Conservation (phyloP, 1,140 invertebrate genomes). For the Nephila pilipes region DNA sequence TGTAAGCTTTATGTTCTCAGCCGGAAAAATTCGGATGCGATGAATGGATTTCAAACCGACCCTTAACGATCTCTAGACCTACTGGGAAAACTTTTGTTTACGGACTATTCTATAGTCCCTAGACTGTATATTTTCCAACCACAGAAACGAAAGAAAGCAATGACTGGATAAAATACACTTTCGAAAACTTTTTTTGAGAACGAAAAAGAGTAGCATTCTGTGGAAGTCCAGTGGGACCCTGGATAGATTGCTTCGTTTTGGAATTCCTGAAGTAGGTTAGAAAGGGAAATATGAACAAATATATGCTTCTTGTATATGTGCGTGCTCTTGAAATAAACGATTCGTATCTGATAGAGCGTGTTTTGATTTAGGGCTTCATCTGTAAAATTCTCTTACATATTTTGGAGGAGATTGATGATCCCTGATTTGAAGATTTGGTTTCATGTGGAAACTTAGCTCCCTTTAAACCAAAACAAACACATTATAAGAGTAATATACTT, state of each 20-base stretch:
- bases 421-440: background rate
- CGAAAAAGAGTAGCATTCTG: background rate
- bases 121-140: conserved; percentile 60
- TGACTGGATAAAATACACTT: conserved; percentile 67
- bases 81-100: conserved; percentile 32
- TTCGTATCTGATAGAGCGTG: background rate
- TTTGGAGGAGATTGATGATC: background rate
- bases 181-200: conserved; percentile 51
- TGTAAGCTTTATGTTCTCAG: background rate
- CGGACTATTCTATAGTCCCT: conserved; percentile 54
- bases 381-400: background rate
- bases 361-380: conserved; percentile 27
- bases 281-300: background rate
- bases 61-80: background rate
- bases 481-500: too few species aligned
- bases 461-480: too few species aligned
- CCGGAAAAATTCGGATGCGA: background rate
- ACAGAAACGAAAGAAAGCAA: conserved; percentile 57
- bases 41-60: background rate
- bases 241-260: conserved; percentile 39
- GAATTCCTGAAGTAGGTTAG: conserved; percentile 24
- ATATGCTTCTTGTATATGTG: background rate
- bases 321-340: background rate
- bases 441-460: too few species aligned
- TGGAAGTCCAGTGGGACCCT: conserved; percentile 7